Base-by-base conservation (phyloP, 2,888 invertebrate species). In the Cepaea hortensis region DNA sequence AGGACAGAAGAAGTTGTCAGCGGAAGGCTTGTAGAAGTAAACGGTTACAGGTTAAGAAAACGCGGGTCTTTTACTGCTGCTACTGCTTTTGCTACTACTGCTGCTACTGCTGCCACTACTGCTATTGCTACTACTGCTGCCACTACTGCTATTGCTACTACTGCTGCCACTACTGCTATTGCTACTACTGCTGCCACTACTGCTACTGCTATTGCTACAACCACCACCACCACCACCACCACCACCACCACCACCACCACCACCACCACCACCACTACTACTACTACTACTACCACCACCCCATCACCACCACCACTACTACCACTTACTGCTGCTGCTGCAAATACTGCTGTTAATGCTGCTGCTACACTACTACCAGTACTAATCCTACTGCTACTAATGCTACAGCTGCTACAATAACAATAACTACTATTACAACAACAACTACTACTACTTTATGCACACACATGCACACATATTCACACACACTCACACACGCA, bases 341-440 rank as follows among this genome's bases (percentile, higher is more conserved):
- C 77, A 46, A 2, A 13, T 77, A 77, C 1, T 77, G 46, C 48
- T 77, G 48, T 46, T 77, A 77, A 6, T 77, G 46, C 72, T 72
- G n/a, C 72, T 72, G n/a, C 62, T 81, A 72, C 75, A 73, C 75
- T 81, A 61, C 81, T 81, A 86, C 72, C 9, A n/a, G 7, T n/a
- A n/a, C n/a, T 72, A 23, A 7, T 72, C 7, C 72, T 23, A 23
- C 72, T 72, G n/a, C n/a, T 9, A 23, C 72, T 72, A 23, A 9
- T 72, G 35, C 35, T 35, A 35, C 35, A 35, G 1, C 35, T 35
- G 35, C 35, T 35, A 35, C 1, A 35, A 35, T 9, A 7, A 75
- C 23, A 35, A 35, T 46, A 35, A 75, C 46, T 48, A 46, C 48
- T 48, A 75, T 13, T 46, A 35, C 46, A 20, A 46, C 11, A 35